A percentile compares a stretch with the other conserved stretches of the same genome.
phyloP scores from a whole-genome alignment of 2,797 vertebrate species.

The Peromyscus melanophrys region DNA sequence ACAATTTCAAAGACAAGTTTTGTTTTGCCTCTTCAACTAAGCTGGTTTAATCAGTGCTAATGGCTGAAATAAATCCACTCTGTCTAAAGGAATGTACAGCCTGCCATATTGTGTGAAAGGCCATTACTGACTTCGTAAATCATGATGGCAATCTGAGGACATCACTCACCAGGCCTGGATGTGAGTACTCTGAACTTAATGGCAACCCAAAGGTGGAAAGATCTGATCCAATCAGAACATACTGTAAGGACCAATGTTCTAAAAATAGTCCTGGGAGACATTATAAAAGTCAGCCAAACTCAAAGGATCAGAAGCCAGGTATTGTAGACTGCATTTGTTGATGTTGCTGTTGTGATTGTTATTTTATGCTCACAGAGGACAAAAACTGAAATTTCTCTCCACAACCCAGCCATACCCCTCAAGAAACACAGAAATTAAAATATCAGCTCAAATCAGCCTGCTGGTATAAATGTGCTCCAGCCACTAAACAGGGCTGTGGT shows the following conservation, averaged over 20 bases:
- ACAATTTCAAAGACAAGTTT: slow-evolving; percentile 91
- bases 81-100: slow-evolving; percentile 82
- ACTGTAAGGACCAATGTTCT: neutral
- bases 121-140: slow-evolving; percentile 82
- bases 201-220: neutral
- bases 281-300: neutral
- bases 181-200: slow-evolving; percentile 62
- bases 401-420: neutral
- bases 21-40: slow-evolving; percentile 89
- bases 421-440: slow-evolving; percentile 81
- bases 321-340: neutral
- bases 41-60: slow-evolving; percentile 91
- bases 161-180: neutral
- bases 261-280: neutral
- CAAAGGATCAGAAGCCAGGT: neutral
- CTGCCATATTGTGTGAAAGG: slow-evolving; percentile 85
- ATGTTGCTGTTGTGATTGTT: neutral
- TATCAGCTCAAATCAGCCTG: slow-evolving; percentile 69
- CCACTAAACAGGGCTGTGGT: slow-evolving; percentile 87
- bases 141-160: slow-evolving; percentile 52
- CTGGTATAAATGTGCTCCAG: slow-evolving; percentile 78
- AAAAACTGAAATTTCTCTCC: slow-evolving; percentile 63
- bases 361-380: slow-evolving; percentile 63
- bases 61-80: slow-evolving; percentile 89
- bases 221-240: slow-evolving; percentile 48